Evolutionary conservation across 2,113 vertebrate species (phyloP).

Genomic region (Hippocampus mohnikei): DNA sequence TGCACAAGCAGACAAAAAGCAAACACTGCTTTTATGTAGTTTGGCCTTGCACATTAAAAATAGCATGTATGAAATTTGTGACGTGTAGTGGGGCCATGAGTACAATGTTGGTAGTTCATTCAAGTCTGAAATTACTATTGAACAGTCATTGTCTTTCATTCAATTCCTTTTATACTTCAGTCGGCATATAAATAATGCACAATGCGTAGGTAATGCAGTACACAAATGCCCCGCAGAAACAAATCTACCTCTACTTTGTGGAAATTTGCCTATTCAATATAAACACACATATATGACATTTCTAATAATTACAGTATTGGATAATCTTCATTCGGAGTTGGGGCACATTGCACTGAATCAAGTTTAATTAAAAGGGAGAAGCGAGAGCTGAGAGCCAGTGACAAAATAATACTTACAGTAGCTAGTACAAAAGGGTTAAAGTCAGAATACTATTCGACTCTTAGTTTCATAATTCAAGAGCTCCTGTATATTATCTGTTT

Average conservation of each 20-base stretch:
- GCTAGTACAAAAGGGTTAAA: not conserved
- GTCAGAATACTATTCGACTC: not conserved
- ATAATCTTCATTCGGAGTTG: too few relatives aligned
- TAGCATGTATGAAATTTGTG: not conserved
- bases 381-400: slow-evolving; percentile 4
- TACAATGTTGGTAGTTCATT: not conserved
- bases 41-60: not conserved
- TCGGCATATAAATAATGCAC: not conserved
- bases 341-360: slow-evolving; percentile 34
- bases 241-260: too few relatives aligned
- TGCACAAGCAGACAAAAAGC: slow-evolving; percentile 8
- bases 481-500: slow-evolving; percentile 13
- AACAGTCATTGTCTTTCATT: not conserved
- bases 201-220: not conserved
- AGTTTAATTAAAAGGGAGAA: slow-evolving; percentile 7
- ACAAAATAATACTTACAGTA: not conserved
- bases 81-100: not conserved
- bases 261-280: too few relatives aligned
- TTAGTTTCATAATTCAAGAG: slow-evolving; percentile 6
- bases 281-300: too few relatives aligned
- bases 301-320: too few relatives aligned
- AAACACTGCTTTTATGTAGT: not conserved
- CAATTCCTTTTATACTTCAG: not conserved
- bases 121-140: not conserved
- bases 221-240: not conserved